Percentiles rank a stretch among this genome's conserved stretches.
Evolutionary conservation across 2,797 vertebrate species (phyloP).

Genomic region (Microctenopoma stevenorrisi): DNA sequence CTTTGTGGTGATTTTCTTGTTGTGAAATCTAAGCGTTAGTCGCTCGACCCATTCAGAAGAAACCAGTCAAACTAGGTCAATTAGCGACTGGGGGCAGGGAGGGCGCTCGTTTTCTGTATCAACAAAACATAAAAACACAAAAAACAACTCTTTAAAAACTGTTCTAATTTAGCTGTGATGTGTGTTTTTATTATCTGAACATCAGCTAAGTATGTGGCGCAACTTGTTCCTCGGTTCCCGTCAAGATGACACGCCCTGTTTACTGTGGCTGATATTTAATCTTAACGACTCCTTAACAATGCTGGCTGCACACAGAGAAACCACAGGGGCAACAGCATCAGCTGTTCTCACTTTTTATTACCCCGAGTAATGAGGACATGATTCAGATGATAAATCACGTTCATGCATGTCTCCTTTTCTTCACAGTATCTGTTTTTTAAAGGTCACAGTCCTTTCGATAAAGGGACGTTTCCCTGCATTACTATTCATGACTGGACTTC

Average conservation of each 20-base stretch:
- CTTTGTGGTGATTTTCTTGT: slow-evolving; percentile 40
- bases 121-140: neutral
- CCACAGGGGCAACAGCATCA: neutral
- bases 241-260: slow-evolving; percentile 54
- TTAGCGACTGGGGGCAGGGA: slow-evolving; percentile 23
- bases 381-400: neutral
- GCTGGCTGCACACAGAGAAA: neutral
- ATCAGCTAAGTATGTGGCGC: slow-evolving; percentile 35
- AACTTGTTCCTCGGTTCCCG: slow-evolving; percentile 45
- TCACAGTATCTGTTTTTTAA: neutral
- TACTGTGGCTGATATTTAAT: slow-evolving; percentile 46
- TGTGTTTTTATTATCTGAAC: slow-evolving; percentile 27
- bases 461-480: slow-evolving; percentile 39
- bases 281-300: neutral
- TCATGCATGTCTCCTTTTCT: too few relatives aligned
- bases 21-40: slow-evolving; percentile 69
- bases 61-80: slow-evolving; percentile 74
- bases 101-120: slow-evolving; percentile 38
- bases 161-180: neutral
- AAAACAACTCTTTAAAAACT: neutral
- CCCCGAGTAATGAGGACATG: neutral
- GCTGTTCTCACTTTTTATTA: neutral
- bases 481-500: slow-evolving; percentile 67
- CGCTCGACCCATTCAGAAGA: slow-evolving; percentile 50
- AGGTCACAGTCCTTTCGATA: slow-evolving; percentile 25